Base-by-base conservation (phyloP, 2,797 vertebrate species). In the Echiichthys vipera region DNA sequence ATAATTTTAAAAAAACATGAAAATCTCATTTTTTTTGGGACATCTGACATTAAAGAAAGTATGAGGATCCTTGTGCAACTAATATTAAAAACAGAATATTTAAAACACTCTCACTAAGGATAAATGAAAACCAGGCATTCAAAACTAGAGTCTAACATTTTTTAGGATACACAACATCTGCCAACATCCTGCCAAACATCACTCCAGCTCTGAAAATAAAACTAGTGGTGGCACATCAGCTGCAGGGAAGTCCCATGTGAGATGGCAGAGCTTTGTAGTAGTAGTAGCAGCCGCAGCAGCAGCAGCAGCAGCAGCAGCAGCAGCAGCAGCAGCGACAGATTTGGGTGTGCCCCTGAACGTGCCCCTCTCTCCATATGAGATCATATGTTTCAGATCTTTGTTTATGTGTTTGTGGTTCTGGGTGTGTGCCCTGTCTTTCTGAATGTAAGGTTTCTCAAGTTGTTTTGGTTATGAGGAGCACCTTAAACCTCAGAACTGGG, bases 341-440 rank as follows among this genome's bases (percentile, higher is more conserved):
- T 77, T 89, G 93, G 92, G 92, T 90, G 92, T 93, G 92, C 84
- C 92, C 87, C 81, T 84, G 59, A 84, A 66, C 49, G 78, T 87
- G 84, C 84, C 88, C 87, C 90, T 90, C 87, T 91, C 83, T 86
- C 80, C 68, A 73, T 90, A 89, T 93, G 91, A 94, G 90, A 86
- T 90, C 92, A 91, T 90, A 82, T 83, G 90, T 93, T 92, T 94
- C 91, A 90, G 89, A 91, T 91, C 71, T 92, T 83, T 85, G 88
- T 90, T 92, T 89, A 81, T 94, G 86, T 90, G 91, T 93, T 94
- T 95, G 94, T 93, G 93, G 94, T 94, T 94, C 90, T 94, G 93
- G 94, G 95, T 69, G 93, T 93, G 88, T 93, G 88, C 93, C 88
- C 81, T 88, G 86, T 81, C 92, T 90, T 90, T 88, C 83, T 92